phyloP scores from a whole-genome alignment of 1,140 invertebrate genomes.

The Danaus plexippus region DNA sequence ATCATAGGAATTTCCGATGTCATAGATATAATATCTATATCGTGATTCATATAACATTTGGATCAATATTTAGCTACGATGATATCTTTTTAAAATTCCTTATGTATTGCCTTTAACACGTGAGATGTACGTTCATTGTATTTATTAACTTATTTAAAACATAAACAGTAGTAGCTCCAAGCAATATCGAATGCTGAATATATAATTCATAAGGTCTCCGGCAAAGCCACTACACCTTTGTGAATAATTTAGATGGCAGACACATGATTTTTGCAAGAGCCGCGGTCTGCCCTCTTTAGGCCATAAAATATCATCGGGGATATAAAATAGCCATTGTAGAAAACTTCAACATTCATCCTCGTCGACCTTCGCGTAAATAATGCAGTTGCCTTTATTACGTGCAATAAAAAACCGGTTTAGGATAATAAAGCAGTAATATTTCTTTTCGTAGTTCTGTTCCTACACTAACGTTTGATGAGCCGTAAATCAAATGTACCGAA shows the following conservation, averaged over 20 bases:
- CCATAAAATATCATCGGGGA: constrained; percentile 42
- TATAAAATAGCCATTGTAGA: constrained; percentile 27
- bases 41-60: no score
- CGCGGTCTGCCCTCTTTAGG: constrained; percentile 40
- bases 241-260: constrained; percentile 60
- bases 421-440: constrained; percentile 5
- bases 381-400: constrained; percentile 17
- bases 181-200: constrained; percentile 59
- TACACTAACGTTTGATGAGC: no score
- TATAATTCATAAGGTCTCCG: constrained; percentile 57
- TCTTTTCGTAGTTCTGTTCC: no score
- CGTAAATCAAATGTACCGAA: no score
- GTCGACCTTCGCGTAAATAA: constrained; percentile 10
- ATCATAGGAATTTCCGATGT: neutral
- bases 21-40: no score
- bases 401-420: constrained; percentile 9
- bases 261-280: constrained; percentile 57
- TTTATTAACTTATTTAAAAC: constrained; percentile 10
- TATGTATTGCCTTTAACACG: no score
- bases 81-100: no score
- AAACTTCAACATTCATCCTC: constrained; percentile 19
- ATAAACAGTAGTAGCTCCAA: constrained; percentile 30
- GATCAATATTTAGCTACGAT: no score
- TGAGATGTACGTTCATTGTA: no score
- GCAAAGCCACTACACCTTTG: constrained; percentile 53